A percentile compares a stretch with the other conserved stretches of the same genome.
phyloP scores from a whole-genome alignment of 2,888 invertebrate species.

The Mesoligia furuncula region DNA sequence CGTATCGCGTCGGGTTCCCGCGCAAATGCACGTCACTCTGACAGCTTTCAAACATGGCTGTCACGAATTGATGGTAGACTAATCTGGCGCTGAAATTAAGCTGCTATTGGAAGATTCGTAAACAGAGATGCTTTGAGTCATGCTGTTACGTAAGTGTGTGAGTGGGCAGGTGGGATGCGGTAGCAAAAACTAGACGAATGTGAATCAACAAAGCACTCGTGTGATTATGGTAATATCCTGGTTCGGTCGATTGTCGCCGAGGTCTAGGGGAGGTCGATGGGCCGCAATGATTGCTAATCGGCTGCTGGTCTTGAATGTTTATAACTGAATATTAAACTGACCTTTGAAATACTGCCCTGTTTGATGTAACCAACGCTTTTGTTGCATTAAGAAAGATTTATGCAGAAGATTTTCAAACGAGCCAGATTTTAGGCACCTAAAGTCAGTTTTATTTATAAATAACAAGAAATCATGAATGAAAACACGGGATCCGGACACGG shows the following conservation, averaged over 20 bases:
- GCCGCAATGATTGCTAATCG: constrained; percentile 25
- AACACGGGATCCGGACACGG: constrained; percentile 35
- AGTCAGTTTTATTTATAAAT: constrained; percentile 37
- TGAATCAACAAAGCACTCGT: constrained; percentile 44
- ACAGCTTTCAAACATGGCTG: constrained; percentile 68
- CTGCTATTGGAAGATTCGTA: constrained; percentile 58
- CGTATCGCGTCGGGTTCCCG: constrained; percentile 56
- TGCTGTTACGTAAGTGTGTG: constrained; percentile 57
- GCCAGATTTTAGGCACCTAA: constrained; percentile 33
- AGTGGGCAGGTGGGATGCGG: constrained; percentile 52
- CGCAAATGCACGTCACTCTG: constrained; percentile 60
- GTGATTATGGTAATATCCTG: constrained; percentile 50
- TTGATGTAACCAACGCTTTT: constrained; percentile 16
- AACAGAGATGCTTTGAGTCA: constrained; percentile 61
- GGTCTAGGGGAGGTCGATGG: constrained; percentile 33
- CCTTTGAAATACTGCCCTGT: constrained; percentile 18
- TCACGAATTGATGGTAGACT: constrained; percentile 51
- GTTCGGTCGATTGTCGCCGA: constrained; percentile 19
- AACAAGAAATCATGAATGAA: constrained; percentile 47
- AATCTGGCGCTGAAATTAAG: constrained; percentile 61
- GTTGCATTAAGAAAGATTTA: constrained; percentile 25
- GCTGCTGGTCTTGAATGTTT: constrained; percentile 2
- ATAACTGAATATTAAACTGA: constrained; percentile 23
- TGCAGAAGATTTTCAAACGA: constrained; percentile 18
- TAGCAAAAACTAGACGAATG: constrained; percentile 49